Evolutionary conservation across 1,140 invertebrate species (phyloP), one percentile per base, ranked within the genome.

Genomic region (Bombus balteatus): DNA sequence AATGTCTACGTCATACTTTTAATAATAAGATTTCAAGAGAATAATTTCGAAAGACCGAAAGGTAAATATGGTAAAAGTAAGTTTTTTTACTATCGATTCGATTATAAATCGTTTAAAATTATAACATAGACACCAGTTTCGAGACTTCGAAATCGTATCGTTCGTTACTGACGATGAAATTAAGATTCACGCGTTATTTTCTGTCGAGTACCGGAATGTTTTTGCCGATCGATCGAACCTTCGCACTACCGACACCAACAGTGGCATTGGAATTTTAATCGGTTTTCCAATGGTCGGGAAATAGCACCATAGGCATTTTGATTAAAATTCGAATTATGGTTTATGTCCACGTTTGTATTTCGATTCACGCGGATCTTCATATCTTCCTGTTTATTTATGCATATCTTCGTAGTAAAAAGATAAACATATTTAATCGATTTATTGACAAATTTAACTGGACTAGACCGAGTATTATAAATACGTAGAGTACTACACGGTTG

Each of bases 241-340:
- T 6, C 18, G 18, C 47, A 18, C 18, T 12, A 25, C 13, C 12
- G 8, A 25, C 73, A 74, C 43, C 72, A 62, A 89, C 66, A 81
- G n/a, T 74, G 85, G 43, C 74, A 78, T 81, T 39, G 90, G 89
- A 91, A 91, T 91, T 89, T 86, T 91, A 87, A 91, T 91, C 76
- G 83, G 71, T 71, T 77, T 53, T 66, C 81, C 62, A 75, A 87
- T 87, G 41, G 59, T 77, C 71, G 80, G 83, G 70, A 71, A 37
- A 66, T 66, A 77, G 66, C 39, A 18, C 66, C 83, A 37, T 81
- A 41, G 86, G 86, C 57, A 90, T 90, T 90, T 90, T 81, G 71
- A 90, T 90, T 89, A 85, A 89, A 90, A 85, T 80, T 90, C 81
- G 53, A 79, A 39, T 86, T 89, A 65, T 83, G 59, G 47, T 87